Conservation (phyloP, 1,140 invertebrate genomes). For the Bombyx mori region ASM3026992v2 NC_085123.1:10089501-10090000, state of each 20-base stretch:
- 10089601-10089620: no score
- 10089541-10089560: no score
- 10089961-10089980: constrained; percentile 26
- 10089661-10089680: constrained; percentile 26
- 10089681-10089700: constrained; percentile 13
- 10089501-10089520: no score
- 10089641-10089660: no score
- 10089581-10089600: no score
- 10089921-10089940: constrained; percentile 24
- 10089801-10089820: constrained; percentile 14
- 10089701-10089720: constrained; percentile 15
- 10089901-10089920: constrained; percentile 12
- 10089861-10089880: no score
- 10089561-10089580: no score
- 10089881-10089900: no score
- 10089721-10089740: constrained; percentile 27
- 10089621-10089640: no score
- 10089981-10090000: constrained; percentile 21
- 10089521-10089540: no score
- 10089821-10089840: constrained; percentile 22
- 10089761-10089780: constrained; percentile 24
- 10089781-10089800: constrained; percentile 26
- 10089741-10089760: constrained; percentile 30
- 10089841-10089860: constrained; percentile 24
- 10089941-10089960: constrained; percentile 20